Evolutionary conservation across 2,113 vertebrate species (phyloP).

Genomic region (Pluvialis apricaria): DNA sequence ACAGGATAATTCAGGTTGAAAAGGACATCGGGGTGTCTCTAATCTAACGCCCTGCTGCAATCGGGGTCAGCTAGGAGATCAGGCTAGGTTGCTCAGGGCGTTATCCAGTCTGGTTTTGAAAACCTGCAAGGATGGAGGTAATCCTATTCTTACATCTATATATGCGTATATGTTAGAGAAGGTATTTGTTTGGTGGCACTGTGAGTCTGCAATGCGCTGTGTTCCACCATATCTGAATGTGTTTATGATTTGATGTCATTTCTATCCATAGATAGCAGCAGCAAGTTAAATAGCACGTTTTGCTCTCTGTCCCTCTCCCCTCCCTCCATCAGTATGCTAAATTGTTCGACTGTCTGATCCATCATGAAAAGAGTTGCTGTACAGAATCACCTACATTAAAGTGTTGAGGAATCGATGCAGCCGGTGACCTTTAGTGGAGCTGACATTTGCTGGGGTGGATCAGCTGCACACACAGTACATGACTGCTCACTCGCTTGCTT

Average conservation of each 20-base stretch:
- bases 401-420: not conserved
- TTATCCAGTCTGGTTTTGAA: not conserved
- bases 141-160: not conserved
- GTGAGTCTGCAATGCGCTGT: not conserved
- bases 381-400: not conserved
- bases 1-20: not conserved
- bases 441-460: not conserved
- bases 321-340: not conserved
- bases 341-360: not conserved
- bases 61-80: not conserved
- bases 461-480: not conserved
- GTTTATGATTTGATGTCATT: not conserved
- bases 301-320: not conserved
- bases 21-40: not conserved
- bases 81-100: not conserved
- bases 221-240: not conserved
- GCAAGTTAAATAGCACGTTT: not conserved
- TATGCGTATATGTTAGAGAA: not conserved
- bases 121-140: not conserved
- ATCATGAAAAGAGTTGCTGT: not conserved
- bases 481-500: not conserved
- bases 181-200: not conserved
- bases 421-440: constrained; percentile 2
- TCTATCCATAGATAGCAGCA: not conserved
- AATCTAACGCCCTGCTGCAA: accelerated